Evolutionary conservation across 2,888 invertebrate genomes (phyloP), one percentile per base, ranked within the genome.

Genomic region (Ceratothoa steindachneri): DNA sequence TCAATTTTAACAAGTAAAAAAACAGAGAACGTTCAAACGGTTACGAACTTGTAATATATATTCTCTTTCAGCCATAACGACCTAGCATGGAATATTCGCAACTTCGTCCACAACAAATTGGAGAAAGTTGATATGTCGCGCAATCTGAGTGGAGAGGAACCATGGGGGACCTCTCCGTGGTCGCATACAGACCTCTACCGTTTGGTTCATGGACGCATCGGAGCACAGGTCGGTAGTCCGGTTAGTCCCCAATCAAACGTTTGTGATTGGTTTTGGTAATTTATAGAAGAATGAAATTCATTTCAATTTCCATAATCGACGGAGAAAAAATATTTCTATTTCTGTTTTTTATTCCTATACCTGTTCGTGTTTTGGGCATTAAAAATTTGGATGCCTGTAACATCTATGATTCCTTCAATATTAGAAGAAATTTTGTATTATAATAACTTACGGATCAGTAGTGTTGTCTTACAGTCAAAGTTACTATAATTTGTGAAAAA

Each of bases 111-210:
- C 85, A 93, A 93, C 85, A 90, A 91, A 84, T 89, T 94, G 82
- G 91, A 91, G 84, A 91, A 92, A 84, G 93, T 93, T 81, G 89
- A 90, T 84, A 90, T 91, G 84, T 89, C 88, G 80, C 88, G 89
- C 84, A 89, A 90, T 84, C 86, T 91, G 74, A 86, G 89, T 81
- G 87, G 88, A 81, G 88, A 90, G 81, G 91, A 92, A 82, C 92
- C 93, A 81, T 93, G 93, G 93, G 90, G 91, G 81, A 88, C 89
- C 82, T 92, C 91, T 84, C 89, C 89, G 84, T 95, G 93, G 93
- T 93, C 93, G 82, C 95, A 96, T 84, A 96, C 95, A 29, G 95
- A 96, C 85, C 91, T 96, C 82, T 91, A 92, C 76, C 88, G 94
- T 82, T 87, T 95, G 82, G 88, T 90, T 82, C 87, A 89, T 81